Conservation (phyloP, 2,113 vertebrate genomes). For the Brachionichthys hirsutus region DNA sequence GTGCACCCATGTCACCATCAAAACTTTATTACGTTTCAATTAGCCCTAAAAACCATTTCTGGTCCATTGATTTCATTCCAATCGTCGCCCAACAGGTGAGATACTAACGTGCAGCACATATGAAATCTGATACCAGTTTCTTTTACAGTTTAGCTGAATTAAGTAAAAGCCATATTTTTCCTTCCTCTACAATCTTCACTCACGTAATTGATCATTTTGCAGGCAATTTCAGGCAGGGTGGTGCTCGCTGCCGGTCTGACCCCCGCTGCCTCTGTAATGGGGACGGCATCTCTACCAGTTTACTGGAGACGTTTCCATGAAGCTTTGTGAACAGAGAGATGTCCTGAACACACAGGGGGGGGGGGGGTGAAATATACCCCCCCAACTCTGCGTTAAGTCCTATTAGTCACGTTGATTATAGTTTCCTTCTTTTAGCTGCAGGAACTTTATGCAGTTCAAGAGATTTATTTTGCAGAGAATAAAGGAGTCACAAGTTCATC, state of each 20-base stretch:
- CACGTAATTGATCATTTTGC: constrained; percentile 82
- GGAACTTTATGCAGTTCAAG: neutral
- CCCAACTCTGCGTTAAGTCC: constrained; percentile 27
- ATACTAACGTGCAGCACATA: constrained; percentile 36
- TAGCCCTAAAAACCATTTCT: constrained; percentile 24
- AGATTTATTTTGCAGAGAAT: neutral
- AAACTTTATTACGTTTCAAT: constrained; percentile 39
- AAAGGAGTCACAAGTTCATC: neutral
- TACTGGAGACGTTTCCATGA: constrained; percentile 66
- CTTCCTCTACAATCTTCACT: constrained; percentile 68
- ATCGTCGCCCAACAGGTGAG: constrained; percentile 46
- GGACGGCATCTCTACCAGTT: constrained; percentile 72
- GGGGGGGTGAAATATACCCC: constrained; percentile 47
- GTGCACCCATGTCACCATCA: constrained; percentile 29
- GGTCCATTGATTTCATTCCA: constrained; percentile 53
- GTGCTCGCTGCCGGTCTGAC: constrained; percentile 77
- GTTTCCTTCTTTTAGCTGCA: constrained; percentile 6
- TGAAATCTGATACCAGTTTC: constrained; percentile 65
- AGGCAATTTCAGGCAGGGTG: constrained; percentile 79
- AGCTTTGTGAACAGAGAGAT: constrained; percentile 50
- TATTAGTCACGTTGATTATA: constrained; percentile 19
- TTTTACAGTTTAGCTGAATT: constrained; percentile 77
- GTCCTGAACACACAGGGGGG: constrained; percentile 37
- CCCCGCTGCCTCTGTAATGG: constrained; percentile 80
- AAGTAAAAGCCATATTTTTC: constrained; percentile 77